Conservation (phyloP, 2,113 vertebrate genomes). For the Ptilonorhynchus violaceus region DNA sequence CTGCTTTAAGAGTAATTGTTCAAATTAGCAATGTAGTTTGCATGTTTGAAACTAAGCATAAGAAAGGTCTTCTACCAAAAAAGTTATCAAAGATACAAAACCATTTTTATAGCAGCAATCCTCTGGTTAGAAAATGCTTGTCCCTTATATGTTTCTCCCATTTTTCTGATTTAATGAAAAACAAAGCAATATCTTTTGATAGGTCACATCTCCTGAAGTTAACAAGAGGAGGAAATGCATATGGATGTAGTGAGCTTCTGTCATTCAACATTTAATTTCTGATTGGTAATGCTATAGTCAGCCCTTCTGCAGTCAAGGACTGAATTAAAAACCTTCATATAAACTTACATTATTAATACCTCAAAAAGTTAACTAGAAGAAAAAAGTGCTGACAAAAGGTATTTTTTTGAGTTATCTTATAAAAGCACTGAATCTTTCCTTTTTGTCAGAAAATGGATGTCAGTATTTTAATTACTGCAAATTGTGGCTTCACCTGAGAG, state of each 20-base stretch:
- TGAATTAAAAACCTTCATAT: background rate
- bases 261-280: background rate
- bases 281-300: background rate
- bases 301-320: background rate
- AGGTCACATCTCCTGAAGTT: slow-evolving; percentile 4
- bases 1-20: slow-evolving; percentile 19
- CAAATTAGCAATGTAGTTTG: background rate
- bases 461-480: background rate
- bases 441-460: background rate
- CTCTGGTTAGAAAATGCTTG: background rate
- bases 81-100: background rate
- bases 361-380: background rate
- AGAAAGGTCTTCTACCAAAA: background rate
- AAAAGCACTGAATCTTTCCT: background rate
- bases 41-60: background rate
- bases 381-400: background rate
- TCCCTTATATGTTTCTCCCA: background rate
- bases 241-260: background rate
- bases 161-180: background rate
- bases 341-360: background rate
- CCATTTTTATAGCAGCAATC: background rate
- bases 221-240: background rate
- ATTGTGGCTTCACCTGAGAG: background rate
- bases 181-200: background rate
- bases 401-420: background rate